Conservation (phyloP, 1,140 invertebrate species). For the Homalodisca vitripennis region DNA sequence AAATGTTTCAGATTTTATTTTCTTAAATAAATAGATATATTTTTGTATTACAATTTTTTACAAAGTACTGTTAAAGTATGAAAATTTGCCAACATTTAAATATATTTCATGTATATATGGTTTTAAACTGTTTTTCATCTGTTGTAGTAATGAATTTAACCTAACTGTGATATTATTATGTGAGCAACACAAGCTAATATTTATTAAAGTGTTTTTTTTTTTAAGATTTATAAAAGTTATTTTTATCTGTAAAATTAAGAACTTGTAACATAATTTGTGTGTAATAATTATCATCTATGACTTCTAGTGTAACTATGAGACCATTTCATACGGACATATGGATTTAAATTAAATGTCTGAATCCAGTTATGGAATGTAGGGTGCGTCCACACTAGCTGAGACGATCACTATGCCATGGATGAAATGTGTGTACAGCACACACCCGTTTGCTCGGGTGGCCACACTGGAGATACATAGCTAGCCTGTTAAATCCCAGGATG, state of each 20-base stretch:
- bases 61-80: too few relatives aligned
- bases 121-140: not conserved
- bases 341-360: not conserved
- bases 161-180: constrained; percentile 22
- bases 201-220: not conserved
- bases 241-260: not conserved
- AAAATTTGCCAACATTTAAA: too few relatives aligned
- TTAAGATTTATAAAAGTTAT: constrained; percentile 5
- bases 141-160: not conserved
- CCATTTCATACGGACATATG: not conserved
- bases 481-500: too few relatives aligned
- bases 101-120: not conserved
- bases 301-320: not conserved
- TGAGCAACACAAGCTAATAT: not conserved
- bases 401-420: too few relatives aligned
- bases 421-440: too few relatives aligned
- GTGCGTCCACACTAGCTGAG: too few relatives aligned
- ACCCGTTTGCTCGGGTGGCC: too few relatives aligned
- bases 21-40: not conserved
- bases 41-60: not conserved
- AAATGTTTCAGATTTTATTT: not conserved
- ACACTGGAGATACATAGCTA: too few relatives aligned
- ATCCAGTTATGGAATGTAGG: not conserved
- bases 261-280: not conserved
- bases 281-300: not conserved